These are phyloP conservation scores for Arvicola amphibius DNA, from an alignment of 2,797 vertebrate genomes.

Conservation along the genomic window DNA sequence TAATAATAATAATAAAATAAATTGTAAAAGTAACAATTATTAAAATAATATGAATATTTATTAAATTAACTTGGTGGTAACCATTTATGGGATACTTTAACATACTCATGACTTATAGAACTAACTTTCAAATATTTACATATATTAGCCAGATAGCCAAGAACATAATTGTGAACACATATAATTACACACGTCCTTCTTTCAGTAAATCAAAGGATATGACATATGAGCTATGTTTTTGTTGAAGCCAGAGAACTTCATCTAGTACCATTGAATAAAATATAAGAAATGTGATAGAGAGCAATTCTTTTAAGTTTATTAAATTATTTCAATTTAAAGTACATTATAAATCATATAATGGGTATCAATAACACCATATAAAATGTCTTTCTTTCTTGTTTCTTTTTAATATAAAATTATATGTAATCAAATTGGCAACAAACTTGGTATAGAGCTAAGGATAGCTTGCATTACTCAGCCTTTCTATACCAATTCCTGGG, in stretches of 20 bases:
- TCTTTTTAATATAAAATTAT: neutral
- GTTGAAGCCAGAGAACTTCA: neutral
- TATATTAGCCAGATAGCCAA: neutral
- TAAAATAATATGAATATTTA: slow-evolving; percentile 2
- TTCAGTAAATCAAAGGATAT: neutral
- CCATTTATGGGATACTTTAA: neutral
- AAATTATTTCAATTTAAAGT: slow-evolving; percentile 54
- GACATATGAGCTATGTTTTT: slow-evolving; percentile 3
- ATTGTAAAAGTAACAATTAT: neutral
- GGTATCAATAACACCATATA: slow-evolving; percentile 36
- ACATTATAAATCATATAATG: slow-evolving; percentile 22
- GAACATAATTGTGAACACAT: neutral
- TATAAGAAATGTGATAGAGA: slow-evolving; percentile 26
- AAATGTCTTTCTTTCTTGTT: neutral
- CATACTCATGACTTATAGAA: neutral
- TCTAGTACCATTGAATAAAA: neutral
- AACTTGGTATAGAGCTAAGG: too few relatives aligned
- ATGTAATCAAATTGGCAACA: neutral
- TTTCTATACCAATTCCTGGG: neutral
- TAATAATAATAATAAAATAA: neutral
- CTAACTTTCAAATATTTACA: slow-evolving; percentile 21
- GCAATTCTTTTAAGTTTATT: neutral
- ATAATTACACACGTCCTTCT: neutral
- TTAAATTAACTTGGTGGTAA: neutral
- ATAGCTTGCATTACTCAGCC: neutral